These are phyloP conservation scores for Lindbergichthys nudifrons DNA, from an alignment of 2,797 vertebrate species.

Conservation along the genomic window DNA sequence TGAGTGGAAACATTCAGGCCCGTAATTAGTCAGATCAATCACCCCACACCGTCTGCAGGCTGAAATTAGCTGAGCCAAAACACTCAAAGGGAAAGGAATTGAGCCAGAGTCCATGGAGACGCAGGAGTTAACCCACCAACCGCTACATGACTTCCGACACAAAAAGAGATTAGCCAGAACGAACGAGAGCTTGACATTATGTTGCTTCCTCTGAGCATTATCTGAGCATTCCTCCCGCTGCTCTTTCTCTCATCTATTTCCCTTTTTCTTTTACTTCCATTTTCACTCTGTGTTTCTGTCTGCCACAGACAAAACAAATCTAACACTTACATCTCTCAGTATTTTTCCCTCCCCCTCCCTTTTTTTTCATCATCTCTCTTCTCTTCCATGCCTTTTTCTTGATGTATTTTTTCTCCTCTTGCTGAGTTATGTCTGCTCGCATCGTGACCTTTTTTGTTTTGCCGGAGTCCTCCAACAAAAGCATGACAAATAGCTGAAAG, in stretches of 20 bases:
- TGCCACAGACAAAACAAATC: constrained; percentile 50
- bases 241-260: background rate
- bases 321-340: constrained; percentile 12
- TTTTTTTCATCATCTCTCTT: background rate
- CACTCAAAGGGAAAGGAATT: constrained; percentile 43
- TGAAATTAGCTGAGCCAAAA: constrained; percentile 61
- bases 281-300: constrained; percentile 14
- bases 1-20: constrained; percentile 50
- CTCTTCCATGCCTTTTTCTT: constrained; percentile 38
- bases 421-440: constrained; percentile 74
- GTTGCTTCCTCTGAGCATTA: constrained; percentile 49
- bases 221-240: constrained; percentile 37
- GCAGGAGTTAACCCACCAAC: constrained; percentile 53
- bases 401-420: constrained; percentile 60
- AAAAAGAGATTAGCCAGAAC: constrained; percentile 49
- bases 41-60: constrained; percentile 30
- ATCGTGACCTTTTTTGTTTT: constrained; percentile 78
- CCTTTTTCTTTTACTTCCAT: background rate
- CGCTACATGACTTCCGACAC: constrained; percentile 44
- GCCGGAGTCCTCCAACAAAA: constrained; percentile 71
- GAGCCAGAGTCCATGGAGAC: constrained; percentile 51
- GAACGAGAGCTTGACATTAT: constrained; percentile 50
- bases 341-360: background rate
- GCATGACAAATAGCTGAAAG: constrained; percentile 78
- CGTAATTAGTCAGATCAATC: constrained; percentile 69